phyloP scores from a whole-genome alignment of 2,113 vertebrate species.

The Etia nguti region DNA sequence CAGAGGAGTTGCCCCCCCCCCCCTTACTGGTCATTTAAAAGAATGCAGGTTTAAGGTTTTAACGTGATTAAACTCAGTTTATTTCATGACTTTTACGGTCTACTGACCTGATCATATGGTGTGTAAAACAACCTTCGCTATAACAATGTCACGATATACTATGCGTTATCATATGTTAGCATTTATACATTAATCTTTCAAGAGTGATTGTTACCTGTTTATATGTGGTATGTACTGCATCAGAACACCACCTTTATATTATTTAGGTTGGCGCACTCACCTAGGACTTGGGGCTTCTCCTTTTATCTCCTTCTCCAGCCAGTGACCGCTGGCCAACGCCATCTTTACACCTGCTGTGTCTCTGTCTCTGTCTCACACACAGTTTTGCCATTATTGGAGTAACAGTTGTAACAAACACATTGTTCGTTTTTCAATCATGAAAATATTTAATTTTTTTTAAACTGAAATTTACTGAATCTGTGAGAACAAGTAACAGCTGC shows the following conservation, averaged over 20 bases:
- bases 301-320: slow-evolving; percentile 59
- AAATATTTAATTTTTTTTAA: neutral
- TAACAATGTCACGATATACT: neutral
- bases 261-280: slow-evolving; percentile 6
- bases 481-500: neutral
- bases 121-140: neutral
- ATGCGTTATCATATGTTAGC: neutral
- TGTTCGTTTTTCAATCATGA: neutral
- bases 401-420: neutral
- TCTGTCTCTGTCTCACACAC: neutral
- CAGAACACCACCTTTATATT: neutral
- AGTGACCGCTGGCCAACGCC: slow-evolving; percentile 73
- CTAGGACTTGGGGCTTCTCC: slow-evolving; percentile 64
- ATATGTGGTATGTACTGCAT: neutral
- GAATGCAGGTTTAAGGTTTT: neutral
- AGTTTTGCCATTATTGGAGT: neutral
- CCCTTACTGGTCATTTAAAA: neutral
- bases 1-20: neutral
- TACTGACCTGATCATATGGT: neutral
- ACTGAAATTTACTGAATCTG: neutral
- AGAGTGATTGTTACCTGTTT: neutral
- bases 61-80: neutral
- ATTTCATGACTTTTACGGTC: neutral
- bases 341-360: slow-evolving; percentile 15
- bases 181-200: neutral